A percentile compares a stretch with the other conserved stretches of the same genome.
Conservation (phyloP, 1,140 invertebrate species). For the Cheumatopsyche charites region DNA sequence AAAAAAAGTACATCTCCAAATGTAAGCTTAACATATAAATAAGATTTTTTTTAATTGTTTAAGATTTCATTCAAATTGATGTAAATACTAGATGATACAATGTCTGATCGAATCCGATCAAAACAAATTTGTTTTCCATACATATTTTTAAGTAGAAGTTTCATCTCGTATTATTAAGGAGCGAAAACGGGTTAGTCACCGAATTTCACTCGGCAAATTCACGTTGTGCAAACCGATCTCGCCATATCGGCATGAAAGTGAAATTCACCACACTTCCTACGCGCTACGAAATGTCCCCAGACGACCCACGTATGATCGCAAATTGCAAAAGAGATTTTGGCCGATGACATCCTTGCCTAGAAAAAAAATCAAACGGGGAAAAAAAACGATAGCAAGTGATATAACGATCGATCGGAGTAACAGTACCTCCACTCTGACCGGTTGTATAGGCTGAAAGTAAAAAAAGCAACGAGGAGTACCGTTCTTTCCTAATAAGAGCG, state of each 20-base stretch:
- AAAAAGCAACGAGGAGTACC: background rate
- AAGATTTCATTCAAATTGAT: too few species aligned
- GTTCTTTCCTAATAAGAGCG: slow-evolving; percentile 6
- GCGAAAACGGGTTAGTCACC: background rate
- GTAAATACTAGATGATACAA: too few species aligned
- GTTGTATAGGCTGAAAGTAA: background rate
- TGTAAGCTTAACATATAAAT: too few species aligned
- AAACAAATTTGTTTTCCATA: too few species aligned
- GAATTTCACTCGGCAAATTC: slow-evolving; percentile 38
- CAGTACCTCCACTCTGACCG: background rate
- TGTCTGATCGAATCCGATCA: too few species aligned
- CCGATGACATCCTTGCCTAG: background rate
- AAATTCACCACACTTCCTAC: slow-evolving; percentile 43
- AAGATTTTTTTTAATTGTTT: too few species aligned
- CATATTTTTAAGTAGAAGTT: too few species aligned
- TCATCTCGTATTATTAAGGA: too few species aligned
- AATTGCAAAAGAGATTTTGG: slow-evolving; percentile 29
- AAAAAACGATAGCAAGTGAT: slow-evolving; percentile 22
- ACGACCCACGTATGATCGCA: slow-evolving; percentile 27
- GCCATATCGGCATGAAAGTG: slow-evolving; percentile 47
- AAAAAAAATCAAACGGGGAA: background rate
- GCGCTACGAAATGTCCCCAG: background rate
- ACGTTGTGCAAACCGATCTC: slow-evolving; percentile 43
- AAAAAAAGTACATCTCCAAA: too few species aligned
- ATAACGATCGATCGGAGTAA: slow-evolving; percentile 4